These are phyloP conservation scores for Xiphorhynchus elegans DNA, from an alignment of 2,113 vertebrate genomes.

Conservation along the genomic window DNA sequence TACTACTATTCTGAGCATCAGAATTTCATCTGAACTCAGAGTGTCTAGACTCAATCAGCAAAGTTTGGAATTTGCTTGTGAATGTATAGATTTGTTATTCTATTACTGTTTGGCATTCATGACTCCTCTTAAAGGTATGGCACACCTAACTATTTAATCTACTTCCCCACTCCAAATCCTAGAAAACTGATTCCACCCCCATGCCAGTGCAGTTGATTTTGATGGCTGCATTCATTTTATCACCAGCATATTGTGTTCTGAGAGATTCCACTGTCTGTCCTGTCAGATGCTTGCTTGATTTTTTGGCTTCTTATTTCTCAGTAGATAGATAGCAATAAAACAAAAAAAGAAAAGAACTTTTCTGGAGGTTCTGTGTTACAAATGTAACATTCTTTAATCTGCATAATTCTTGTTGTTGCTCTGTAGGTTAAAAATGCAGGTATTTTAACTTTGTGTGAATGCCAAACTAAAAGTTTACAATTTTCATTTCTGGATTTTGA, in stretches of 20 bases:
- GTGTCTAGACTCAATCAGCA: slow-evolving; percentile 71
- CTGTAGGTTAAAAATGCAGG: slow-evolving; percentile 85
- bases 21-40: slow-evolving; percentile 73
- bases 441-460: slow-evolving; percentile 95
- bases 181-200: slow-evolving; percentile 65
- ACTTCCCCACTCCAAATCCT: slow-evolving; percentile 63
- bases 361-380: slow-evolving; percentile 85
- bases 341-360: slow-evolving; percentile 79
- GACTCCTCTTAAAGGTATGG: slow-evolving; percentile 68
- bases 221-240: slow-evolving; percentile 79
- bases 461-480: slow-evolving; percentile 99
- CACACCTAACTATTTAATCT: slow-evolving; percentile 67
- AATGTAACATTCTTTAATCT: slow-evolving; percentile 82
- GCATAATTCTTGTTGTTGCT: slow-evolving; percentile 82
- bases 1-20: slow-evolving; percentile 72
- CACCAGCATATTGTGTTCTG: slow-evolving; percentile 84
- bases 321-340: slow-evolving; percentile 97
- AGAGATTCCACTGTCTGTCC: slow-evolving; percentile 81
- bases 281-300: slow-evolving; percentile 78
- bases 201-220: slow-evolving; percentile 74
- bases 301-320: slow-evolving; percentile 83
- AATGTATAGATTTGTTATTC: slow-evolving; percentile 73
- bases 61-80: slow-evolving; percentile 71
- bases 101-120: slow-evolving; percentile 79
- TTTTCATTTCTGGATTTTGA: slow-evolving; percentile 94